Evolutionary conservation across 1,140 invertebrate genomes (phyloP), one percentile per base, ranked within the genome.

Genomic region (Triops cancriformis): DNA sequence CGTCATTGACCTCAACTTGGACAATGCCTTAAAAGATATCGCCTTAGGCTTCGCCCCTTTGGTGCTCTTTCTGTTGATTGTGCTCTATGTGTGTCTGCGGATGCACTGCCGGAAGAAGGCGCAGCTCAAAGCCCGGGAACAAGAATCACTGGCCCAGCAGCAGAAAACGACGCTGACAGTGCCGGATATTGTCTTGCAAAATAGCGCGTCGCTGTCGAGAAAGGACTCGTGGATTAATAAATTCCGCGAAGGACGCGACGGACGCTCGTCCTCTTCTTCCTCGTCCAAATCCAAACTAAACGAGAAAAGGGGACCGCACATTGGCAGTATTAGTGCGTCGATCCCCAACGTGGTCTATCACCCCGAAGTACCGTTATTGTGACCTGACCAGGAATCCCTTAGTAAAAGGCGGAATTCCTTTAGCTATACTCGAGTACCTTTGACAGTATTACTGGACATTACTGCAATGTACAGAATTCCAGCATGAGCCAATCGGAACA

Each of bases 31-130:
- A n/a, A 28, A 76, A 26, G 80, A 81, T 45, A 82, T 82, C 72
- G 79, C 80, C 42, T 79, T 81, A 72, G 81, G 79, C 18, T 80
- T 82, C 45, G 79, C 81, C 31, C 82, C 82, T 26, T 78, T 82
- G n/a, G 43, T 82, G 26, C 75, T 79, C 73, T 80, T 80, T 74
- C 76, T 79, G 26, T 80, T 78, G 23, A 80, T 82, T 27, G 80
- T 82, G 75, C 80, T 81, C 12, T 82, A 82, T 77, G 73, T 82
- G 2, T 81, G 81, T 75, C 81, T 82, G 43, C 79, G 81, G 23
- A 80, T 82, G 18, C 81, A 81, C 11, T 81, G 81, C 77, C 37
- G 73, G 72, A 78, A 43, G n/a, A 72, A 78, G 26, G 18, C 74
- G 18, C n/a, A 26, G 41, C 64, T 43, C 77, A 74, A 26, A n/a